Conservation (phyloP, 30 jellyfish, hydroid and myxozoan genomes). For the Aurelia sp. region DNA sequence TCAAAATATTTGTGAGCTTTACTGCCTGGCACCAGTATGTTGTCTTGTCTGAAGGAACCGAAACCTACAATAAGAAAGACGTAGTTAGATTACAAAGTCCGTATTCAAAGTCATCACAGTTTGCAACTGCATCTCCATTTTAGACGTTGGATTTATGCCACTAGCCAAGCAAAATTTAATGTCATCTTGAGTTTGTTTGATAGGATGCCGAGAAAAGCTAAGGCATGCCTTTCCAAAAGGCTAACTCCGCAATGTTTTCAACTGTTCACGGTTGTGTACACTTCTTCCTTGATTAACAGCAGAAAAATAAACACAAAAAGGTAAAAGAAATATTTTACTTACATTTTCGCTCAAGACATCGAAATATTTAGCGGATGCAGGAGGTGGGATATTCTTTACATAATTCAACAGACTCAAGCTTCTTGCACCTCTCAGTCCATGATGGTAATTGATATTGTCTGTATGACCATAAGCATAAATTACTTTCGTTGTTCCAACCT, state of each 20-base stretch:
- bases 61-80: constrained; percentile 4
- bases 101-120: too few species aligned
- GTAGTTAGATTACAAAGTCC: too few species aligned
- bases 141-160: too few species aligned
- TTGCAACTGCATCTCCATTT: too few species aligned
- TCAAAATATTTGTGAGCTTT: constrained; percentile 27
- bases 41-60: constrained; percentile 49
- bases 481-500: constrained; percentile 51
- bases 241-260: too few species aligned
- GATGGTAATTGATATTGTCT: constrained; percentile 23
- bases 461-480: constrained; percentile 55
- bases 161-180: too few species aligned
- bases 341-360: constrained; percentile 30
- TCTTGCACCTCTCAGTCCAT: constrained; percentile 37
- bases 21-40: constrained; percentile 65
- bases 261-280: too few species aligned
- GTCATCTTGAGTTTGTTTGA: too few species aligned
- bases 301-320: too few species aligned
- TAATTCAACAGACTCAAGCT: constrained; percentile 51
- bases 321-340: not conserved
- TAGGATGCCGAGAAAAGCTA: too few species aligned
- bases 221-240: too few species aligned
- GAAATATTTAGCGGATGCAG: constrained; percentile 34
- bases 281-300: too few species aligned
- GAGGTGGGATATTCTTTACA: constrained; percentile 52